phyloP scores from a whole-genome alignment of 2,888 invertebrate genomes.

The Drosophila barbarae region DNA sequence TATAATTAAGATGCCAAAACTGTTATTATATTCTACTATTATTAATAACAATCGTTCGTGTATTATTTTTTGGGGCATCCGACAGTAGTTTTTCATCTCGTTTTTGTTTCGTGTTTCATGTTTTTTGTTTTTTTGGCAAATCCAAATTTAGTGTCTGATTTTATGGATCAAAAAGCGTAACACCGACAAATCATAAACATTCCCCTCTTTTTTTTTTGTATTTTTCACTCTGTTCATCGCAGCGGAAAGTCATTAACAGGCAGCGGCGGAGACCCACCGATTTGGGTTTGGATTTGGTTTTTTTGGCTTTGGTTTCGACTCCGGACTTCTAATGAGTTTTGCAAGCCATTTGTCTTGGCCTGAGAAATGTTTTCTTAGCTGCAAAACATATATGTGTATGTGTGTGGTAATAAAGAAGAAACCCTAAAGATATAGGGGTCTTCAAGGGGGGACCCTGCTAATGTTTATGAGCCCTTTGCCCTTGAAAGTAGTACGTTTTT shows the following conservation, averaged over 20 bases:
- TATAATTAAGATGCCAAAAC: conserved; percentile 72
- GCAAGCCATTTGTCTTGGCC: conserved; percentile 36
- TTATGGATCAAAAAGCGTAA: conserved; percentile 71
- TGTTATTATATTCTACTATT: conserved; percentile 63
- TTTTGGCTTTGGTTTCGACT: conserved; percentile 11
- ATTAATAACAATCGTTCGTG: conserved; percentile 46
- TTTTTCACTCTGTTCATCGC: conserved; percentile 53
- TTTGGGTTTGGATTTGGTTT: conserved; percentile 29
- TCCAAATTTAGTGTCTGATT: conserved; percentile 59
- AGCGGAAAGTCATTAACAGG: conserved; percentile 66
- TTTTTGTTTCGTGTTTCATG: conserved; percentile 8
- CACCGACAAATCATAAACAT: conserved; percentile 45
- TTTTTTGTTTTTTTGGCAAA: conserved; percentile 35
- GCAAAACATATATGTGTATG: neutral
- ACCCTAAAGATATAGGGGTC: conserved; percentile 7
- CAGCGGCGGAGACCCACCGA: conserved; percentile 2
- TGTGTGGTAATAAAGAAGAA: neutral
- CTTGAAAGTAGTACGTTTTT: conserved; percentile 14
- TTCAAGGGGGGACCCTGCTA: conserved; percentile 2
- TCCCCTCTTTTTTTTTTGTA: neutral
- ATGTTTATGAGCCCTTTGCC: conserved; percentile 12
- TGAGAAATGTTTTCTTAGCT: conserved; percentile 20
- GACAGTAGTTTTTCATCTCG: conserved; percentile 32
- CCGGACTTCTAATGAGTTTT: conserved; percentile 36
- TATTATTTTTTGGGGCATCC: conserved; percentile 33